phyloP scores from a whole-genome alignment of 2,888 invertebrate genomes.

The Allygus modestus region DNA sequence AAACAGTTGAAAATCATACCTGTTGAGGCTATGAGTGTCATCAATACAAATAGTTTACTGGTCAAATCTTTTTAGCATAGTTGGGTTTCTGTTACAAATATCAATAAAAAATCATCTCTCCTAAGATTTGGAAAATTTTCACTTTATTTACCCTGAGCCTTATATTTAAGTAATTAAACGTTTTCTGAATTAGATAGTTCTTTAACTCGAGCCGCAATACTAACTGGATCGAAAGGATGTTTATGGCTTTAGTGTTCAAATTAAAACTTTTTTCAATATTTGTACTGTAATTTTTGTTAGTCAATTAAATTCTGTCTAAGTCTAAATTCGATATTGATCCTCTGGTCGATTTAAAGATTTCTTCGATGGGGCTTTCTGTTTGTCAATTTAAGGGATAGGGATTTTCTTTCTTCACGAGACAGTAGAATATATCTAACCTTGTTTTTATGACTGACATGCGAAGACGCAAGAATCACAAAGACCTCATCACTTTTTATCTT shows the following conservation, averaged over 20 bases:
- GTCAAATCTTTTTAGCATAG: constrained; percentile 69
- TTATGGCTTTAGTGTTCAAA: background rate
- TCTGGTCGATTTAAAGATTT: background rate
- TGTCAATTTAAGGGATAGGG: background rate
- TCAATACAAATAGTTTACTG: constrained; percentile 69
- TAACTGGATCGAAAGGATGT: background rate
- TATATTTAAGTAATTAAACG: background rate
- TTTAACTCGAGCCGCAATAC: background rate
- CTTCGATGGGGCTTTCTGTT: background rate
- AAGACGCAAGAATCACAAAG: background rate
- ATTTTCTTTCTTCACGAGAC: background rate
- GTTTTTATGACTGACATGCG: background rate
- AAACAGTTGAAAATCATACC: constrained; percentile 68
- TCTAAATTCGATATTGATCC: background rate
- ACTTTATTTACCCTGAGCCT: background rate
- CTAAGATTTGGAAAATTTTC: constrained; percentile 8
- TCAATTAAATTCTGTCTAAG: background rate
- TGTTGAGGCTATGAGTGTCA: constrained; percentile 69
- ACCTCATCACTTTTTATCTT: background rate
- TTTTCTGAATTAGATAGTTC: background rate
- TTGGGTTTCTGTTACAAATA: constrained; percentile 70
- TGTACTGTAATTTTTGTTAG: background rate
- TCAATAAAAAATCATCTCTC: constrained; percentile 69
- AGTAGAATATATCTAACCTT: background rate
- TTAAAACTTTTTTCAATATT: background rate